Conservation (phyloP, 2,797 vertebrate genomes). For the Sebastiscus albofasciatus region DNA sequence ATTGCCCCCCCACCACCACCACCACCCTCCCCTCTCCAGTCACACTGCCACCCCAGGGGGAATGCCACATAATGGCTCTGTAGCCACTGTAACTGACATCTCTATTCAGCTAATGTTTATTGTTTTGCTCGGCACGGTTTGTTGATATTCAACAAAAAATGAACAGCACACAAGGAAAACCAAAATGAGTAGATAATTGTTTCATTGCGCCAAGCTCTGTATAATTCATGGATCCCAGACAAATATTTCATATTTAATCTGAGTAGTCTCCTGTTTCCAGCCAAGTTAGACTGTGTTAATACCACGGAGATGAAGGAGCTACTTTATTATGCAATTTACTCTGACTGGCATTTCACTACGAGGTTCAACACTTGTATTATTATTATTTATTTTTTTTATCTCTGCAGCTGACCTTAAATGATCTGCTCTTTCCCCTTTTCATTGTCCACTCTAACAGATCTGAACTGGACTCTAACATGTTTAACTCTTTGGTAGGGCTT, state of each 20-base stretch:
- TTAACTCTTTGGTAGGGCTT: not conserved
- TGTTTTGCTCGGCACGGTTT: conserved; percentile 66
- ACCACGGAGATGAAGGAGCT: conserved; percentile 40
- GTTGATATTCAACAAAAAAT: conserved; percentile 62
- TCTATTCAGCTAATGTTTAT: conserved; percentile 74
- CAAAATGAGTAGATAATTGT: conserved; percentile 53
- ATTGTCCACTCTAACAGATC: not conserved
- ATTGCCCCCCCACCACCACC: conserved; percentile 10
- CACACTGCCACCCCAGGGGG: conserved; percentile 65
- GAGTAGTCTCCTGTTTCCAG: conserved; percentile 41
- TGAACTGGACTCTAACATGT: not conserved
- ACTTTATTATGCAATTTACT: conserved; percentile 47
- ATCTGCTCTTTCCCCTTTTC: conserved; percentile 6
- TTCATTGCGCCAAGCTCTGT: conserved; percentile 50
- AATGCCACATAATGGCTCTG: conserved; percentile 73
- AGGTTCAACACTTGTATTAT: conserved; percentile 21
- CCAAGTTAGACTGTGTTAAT: conserved; percentile 54
- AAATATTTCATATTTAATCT: conserved; percentile 66
- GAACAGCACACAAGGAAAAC: conserved; percentile 28
- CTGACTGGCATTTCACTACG: conserved; percentile 25
- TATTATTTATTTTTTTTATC: conserved; percentile 14
- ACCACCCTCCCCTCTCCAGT: conserved; percentile 47
- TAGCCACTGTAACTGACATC: conserved; percentile 74
- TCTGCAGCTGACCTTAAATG: conserved; percentile 30
- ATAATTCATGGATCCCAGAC: conserved; percentile 54